phyloP scores from a whole-genome alignment of 1,140 invertebrate species.

The Pinna nobilis region DNA sequence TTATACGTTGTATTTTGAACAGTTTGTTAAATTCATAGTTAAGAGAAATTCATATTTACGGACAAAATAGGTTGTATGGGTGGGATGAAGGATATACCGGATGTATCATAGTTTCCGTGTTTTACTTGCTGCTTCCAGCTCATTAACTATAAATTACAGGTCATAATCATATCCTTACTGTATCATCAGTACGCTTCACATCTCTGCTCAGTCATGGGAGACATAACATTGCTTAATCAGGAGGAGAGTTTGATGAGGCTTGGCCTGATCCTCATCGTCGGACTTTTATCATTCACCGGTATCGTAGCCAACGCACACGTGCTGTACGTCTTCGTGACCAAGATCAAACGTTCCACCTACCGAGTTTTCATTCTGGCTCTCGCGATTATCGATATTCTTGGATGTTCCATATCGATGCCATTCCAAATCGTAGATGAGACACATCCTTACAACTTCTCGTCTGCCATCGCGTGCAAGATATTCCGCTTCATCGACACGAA shows the following conservation, averaged over 20 bases:
- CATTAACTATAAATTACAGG: too few species aligned
- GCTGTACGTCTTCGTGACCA: constrained; percentile 16
- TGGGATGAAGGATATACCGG: too few species aligned
- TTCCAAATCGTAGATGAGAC: constrained; percentile 62
- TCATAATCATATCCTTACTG: too few species aligned
- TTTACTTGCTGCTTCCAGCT: too few species aligned
- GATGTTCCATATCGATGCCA: constrained; percentile 60
- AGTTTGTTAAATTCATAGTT: too few species aligned
- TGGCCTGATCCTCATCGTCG: constrained; percentile 32
- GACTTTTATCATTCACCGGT: constrained; percentile 15
- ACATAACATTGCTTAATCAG: neutral
- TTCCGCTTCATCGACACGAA: constrained; percentile 53
- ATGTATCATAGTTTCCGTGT: too few species aligned
- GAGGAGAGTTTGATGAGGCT: constrained; percentile 15
- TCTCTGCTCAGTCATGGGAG: too few species aligned
- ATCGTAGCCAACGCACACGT: constrained; percentile 31
- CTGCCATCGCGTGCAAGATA: constrained; percentile 56
- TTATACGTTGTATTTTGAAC: too few species aligned
- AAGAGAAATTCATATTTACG: too few species aligned
- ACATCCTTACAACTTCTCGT: constrained; percentile 54
- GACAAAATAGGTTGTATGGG: too few species aligned
- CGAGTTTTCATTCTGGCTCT: constrained; percentile 49
- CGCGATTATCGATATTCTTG: constrained; percentile 58
- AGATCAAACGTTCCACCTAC: constrained; percentile 21
- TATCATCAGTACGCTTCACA: too few species aligned